Conservation (phyloP, 2,888 invertebrate genomes). For the Limnephilus marmoratus region DNA sequence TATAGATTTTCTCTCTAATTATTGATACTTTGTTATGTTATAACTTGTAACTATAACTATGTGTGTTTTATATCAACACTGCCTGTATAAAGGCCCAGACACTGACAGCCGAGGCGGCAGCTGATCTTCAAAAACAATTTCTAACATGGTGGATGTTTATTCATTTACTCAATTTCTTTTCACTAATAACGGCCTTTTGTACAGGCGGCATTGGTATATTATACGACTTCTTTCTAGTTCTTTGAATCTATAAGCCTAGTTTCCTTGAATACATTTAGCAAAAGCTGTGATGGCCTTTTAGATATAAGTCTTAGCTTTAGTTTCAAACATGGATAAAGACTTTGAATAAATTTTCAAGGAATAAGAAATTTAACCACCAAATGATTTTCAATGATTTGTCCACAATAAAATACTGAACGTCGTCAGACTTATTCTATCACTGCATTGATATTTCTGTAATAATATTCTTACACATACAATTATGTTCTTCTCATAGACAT, state of each 20-base stretch:
- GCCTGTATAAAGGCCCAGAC: background rate
- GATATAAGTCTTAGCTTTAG: constrained; percentile 4
- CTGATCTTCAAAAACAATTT: background rate
- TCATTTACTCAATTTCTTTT: background rate
- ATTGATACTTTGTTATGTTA: constrained; percentile 17
- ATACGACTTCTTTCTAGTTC: constrained; percentile 21
- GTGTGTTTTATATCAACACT: background rate
- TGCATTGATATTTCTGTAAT: background rate
- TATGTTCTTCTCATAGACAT: too few species aligned
- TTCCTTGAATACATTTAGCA: constrained; percentile 51
- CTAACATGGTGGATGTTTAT: background rate
- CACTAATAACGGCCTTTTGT: background rate
- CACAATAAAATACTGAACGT: background rate
- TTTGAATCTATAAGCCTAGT: constrained; percentile 49
- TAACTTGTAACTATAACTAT: background rate
- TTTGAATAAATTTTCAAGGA: background rate
- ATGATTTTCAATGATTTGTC: background rate
- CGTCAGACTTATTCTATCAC: background rate
- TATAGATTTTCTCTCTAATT: constrained; percentile 37
- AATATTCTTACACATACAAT: background rate
- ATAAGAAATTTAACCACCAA: background rate
- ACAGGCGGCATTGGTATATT: background rate
- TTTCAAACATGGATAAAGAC: background rate
- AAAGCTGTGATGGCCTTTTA: constrained; percentile 61
- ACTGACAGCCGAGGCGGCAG: background rate